A percentile compares a stretch with the other conserved stretches of the same genome.
phyloP scores from a whole-genome alignment of 2,797 vertebrate species.

The Ateles fusciceps region DNA sequence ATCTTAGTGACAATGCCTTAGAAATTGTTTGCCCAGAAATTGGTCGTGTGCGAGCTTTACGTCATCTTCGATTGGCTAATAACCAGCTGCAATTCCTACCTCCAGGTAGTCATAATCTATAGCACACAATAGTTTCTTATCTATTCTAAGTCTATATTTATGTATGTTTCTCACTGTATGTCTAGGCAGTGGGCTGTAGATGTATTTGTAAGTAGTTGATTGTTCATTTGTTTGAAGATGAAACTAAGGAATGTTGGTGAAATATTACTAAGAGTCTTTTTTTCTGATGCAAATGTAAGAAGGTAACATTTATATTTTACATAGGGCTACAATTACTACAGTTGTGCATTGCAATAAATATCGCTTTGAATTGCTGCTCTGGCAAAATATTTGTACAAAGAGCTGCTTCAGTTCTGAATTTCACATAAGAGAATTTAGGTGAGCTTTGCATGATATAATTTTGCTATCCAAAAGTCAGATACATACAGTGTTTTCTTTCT shows the following conservation, averaged over 20 bases:
- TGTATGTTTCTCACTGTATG: not conserved
- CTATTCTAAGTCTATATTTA: not conserved
- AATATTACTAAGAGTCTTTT: not conserved
- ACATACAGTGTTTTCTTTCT: not conserved
- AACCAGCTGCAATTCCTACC: conserved; percentile 95
- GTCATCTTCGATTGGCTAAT: conserved; percentile 94
- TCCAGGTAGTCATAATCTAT: conserved; percentile 86
- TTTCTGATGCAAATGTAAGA: not conserved
- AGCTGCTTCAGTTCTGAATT: not conserved
- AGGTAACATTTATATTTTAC: not conserved
- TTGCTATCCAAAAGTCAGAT: not conserved
- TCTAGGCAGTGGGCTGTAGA: not conserved
- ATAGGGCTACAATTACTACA: not conserved
- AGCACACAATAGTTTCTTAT: not conserved
- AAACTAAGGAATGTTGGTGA: not conserved
- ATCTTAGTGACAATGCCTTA: conserved; percentile 96
- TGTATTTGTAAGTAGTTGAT: not conserved
- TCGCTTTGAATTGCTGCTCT: not conserved
- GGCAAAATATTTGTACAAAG: not conserved
- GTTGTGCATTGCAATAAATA: too few species aligned
- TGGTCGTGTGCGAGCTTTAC: conserved; percentile 93
- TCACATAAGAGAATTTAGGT: not conserved
- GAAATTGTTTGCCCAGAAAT: conserved; percentile 96
- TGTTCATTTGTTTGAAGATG: not conserved
- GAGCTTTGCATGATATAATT: not conserved